Conservation (phyloP, 2,888 invertebrate species). For the Ectobius pallidus region DNA sequence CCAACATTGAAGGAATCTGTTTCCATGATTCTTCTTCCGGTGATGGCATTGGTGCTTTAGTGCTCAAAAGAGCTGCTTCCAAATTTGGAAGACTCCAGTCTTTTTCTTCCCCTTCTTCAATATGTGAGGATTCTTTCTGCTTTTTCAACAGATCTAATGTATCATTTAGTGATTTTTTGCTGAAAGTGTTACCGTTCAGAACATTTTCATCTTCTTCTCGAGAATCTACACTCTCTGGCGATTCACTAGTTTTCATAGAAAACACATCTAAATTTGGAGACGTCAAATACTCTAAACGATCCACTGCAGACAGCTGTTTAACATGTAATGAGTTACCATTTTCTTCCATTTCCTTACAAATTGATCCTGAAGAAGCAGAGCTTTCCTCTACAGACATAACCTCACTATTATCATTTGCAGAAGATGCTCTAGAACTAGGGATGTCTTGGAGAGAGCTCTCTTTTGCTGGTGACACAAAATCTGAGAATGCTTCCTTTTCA, state of each 20-base stretch:
- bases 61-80: constrained; percentile 32
- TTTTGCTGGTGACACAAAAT: background rate
- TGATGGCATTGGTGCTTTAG: constrained; percentile 53
- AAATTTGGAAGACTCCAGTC: constrained; percentile 32
- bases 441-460: background rate
- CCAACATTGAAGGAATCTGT: constrained; percentile 52
- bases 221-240: background rate
- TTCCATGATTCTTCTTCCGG: constrained; percentile 56
- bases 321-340: background rate
- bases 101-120: constrained; percentile 20
- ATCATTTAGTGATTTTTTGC: background rate
- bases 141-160: constrained; percentile 2
- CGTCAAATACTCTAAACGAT: background rate
- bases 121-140: background rate
- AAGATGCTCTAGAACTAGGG: background rate
- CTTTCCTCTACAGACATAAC: constrained; percentile 24
- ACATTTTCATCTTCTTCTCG: background rate
- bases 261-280: constrained; percentile 19
- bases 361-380: background rate
- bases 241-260: background rate
- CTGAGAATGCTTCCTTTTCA: background rate
- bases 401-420: constrained; percentile 21
- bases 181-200: background rate
- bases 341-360: background rate
- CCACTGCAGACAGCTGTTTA: background rate